phyloP scores from a whole-genome alignment of 2,888 invertebrate species.

The Pollenia angustigena region DNA sequence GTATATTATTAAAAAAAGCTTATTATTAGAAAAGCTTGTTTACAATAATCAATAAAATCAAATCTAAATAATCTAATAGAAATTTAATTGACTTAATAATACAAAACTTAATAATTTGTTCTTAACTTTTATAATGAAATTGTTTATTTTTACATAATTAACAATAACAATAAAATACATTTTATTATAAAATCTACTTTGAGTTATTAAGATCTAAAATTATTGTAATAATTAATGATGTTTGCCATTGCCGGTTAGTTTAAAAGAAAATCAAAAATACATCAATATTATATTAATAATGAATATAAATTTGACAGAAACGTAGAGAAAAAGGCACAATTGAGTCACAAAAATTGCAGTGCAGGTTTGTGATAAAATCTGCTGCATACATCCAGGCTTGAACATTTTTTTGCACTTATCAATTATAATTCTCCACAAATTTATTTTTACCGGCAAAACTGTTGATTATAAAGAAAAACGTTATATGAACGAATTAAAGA shows the following conservation, averaged over 20 bases:
- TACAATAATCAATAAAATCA: background rate
- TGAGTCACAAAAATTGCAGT: too few relatives aligned
- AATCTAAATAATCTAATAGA: background rate
- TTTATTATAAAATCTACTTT: conserved; percentile 31
- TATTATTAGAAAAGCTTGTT: too few relatives aligned
- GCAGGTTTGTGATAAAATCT: too few relatives aligned
- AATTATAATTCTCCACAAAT: too few relatives aligned
- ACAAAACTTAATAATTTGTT: too few relatives aligned
- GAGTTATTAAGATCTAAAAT: conserved; percentile 3
- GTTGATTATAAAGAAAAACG: too few relatives aligned
- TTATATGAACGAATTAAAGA: too few relatives aligned
- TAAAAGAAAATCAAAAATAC: background rate
- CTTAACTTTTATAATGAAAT: background rate
- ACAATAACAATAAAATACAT: conserved; percentile 22
- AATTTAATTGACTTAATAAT: background rate
- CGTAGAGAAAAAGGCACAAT: too few relatives aligned
- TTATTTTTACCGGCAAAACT: too few relatives aligned
- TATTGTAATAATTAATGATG: conserved; percentile 39
- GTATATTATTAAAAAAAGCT: too few relatives aligned
- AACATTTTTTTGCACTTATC: too few relatives aligned
- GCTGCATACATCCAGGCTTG: too few relatives aligned
- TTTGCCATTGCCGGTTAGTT: background rate
- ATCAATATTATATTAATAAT: background rate
- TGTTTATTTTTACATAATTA: background rate
- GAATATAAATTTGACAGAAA: background rate